Percentiles rank a stretch among this genome's conserved stretches.
Evolutionary conservation across 2,797 vertebrate species (phyloP).

Genomic region (Poecilia picta): DNA sequence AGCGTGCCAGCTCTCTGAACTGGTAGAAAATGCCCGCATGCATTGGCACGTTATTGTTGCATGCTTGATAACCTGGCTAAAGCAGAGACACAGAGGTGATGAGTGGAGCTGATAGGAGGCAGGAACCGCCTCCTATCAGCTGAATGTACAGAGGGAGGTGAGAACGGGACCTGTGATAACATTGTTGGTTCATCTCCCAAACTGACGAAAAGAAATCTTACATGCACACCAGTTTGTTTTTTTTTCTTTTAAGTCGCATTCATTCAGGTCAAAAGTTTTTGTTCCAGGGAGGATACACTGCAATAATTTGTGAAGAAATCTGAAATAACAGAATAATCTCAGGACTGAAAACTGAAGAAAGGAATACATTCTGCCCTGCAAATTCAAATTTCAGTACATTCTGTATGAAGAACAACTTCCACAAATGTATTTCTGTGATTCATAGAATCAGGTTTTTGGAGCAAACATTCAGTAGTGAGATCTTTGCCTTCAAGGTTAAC

Average conservation of each 20-base stretch:
- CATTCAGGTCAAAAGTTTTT: constrained; percentile 10
- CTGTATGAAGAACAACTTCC: neutral
- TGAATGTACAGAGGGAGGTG: constrained; percentile 46
- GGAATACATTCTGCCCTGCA: neutral
- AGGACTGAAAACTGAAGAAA: neutral
- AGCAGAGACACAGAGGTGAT: constrained; percentile 52
- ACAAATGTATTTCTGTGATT: neutral
- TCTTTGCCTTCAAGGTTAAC: neutral
- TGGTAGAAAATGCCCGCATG: constrained; percentile 64
- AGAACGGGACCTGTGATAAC: constrained; percentile 40
- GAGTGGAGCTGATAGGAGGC: constrained; percentile 53
- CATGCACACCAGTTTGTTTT: neutral
- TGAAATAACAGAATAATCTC: constrained; percentile 6
- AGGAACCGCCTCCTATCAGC: constrained; percentile 6
- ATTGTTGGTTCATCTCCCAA: constrained; percentile 30
- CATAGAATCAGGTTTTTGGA: neutral
- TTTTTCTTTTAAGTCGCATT: constrained; percentile 2
- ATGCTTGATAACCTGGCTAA: constrained; percentile 55
- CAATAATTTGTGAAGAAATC: constrained; percentile 2
- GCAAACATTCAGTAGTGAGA: neutral
- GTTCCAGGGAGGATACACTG: constrained; percentile 14
- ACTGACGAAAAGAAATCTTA: constrained; percentile 10
- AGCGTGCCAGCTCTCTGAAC: constrained; percentile 65
- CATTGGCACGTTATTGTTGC: constrained; percentile 70
- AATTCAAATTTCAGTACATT: neutral